Evolutionary conservation across 2,888 invertebrate genomes (phyloP), one percentile per base, ranked within the genome.

Genomic region (Lochmaea crataegi): DNA sequence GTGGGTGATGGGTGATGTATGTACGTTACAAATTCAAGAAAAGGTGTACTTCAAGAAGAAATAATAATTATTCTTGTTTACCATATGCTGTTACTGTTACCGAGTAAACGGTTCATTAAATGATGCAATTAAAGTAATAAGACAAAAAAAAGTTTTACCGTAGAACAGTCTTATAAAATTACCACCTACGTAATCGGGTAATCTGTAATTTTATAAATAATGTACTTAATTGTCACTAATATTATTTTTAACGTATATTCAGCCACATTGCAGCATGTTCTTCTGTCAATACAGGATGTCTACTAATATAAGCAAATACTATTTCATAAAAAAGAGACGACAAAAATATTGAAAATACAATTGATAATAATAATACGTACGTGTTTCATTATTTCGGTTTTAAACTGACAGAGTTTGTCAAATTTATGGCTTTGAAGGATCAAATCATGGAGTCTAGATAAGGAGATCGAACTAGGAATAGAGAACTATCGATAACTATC

Each of bases 41-140:
- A 81, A 80, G 80, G 81, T 80, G 80, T 80, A 80, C 79, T 78
- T 80, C 77, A 80, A 77, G 75, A 75, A 74, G 74, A 77, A 79
- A 79, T 78, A 77, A 75, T 77, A 80, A 80, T 78, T 80, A 80
- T 80, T 80, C 75, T 77, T 77, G 77, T 78, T 76, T 71, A 77
- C 80, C 80, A 80, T 79, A 81, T 81, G 80, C 73, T 68, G 73
- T 69, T 71, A 64, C 71, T 66, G 74, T 74, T 70, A 57, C 57
- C 56, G 57, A 70, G 64, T 64, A 64, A 70, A 70, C 70, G 70
- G 70, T 56, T 57, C 70, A 70, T 70, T 70, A 60, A 64, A 70
- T 64, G 64, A 32, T 60, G 64, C 70, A 70, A 70, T 70, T 70
- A 70, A 60, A 48, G 60, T n/a, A 65, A 65, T 26, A 45, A 65